A percentile compares a stretch with the other conserved stretches of the same genome.
Evolutionary conservation across 2,888 invertebrate species (phyloP).

Genomic region (Drosophila melanocephala): DNA sequence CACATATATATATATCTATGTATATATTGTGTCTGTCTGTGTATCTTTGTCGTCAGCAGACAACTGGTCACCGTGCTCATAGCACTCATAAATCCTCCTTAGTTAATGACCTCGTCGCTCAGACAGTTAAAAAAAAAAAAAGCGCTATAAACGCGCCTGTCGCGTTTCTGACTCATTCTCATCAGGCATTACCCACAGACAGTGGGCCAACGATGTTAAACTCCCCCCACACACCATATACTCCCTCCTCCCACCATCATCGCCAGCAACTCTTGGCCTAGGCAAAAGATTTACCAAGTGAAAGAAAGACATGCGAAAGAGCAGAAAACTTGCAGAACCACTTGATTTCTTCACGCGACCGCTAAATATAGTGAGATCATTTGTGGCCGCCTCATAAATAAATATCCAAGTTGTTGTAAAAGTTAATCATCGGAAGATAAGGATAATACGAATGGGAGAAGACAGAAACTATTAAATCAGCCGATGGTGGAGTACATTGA

Average conservation of each 20-base stretch:
- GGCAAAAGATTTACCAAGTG: conserved; percentile 8
- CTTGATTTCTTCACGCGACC: conserved; percentile 14
- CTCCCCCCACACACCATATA: background rate
- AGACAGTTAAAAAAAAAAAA: conserved; percentile 72
- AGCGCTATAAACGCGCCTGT: conserved; percentile 59
- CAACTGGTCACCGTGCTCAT: conserved; percentile 73
- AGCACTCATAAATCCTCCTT: conserved; percentile 78
- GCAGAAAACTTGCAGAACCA: conserved; percentile 38
- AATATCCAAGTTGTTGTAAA: conserved; percentile 1
- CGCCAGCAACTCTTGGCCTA: background rate
- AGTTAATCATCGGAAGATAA: conserved; percentile 15
- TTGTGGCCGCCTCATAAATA: conserved; percentile 6
- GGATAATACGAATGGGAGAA: conserved; percentile 7
- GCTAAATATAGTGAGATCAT: conserved; percentile 37
- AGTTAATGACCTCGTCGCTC: conserved; percentile 79
- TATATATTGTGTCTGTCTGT: conserved; percentile 10
- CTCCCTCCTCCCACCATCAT: background rate
- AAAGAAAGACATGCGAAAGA: conserved; percentile 1
- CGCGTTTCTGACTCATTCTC: conserved; percentile 58
- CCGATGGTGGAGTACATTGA: background rate
- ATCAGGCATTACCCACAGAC: conserved; percentile 29
- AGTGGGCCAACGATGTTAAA: conserved; percentile 50
- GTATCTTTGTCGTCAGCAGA: conserved; percentile 61
- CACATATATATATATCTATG: background rate
- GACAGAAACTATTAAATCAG: background rate